Evolutionary conservation across 2,113 vertebrate genomes (phyloP), one percentile per base, ranked within the genome.

Genomic region (Scatophagus argus): DNA sequence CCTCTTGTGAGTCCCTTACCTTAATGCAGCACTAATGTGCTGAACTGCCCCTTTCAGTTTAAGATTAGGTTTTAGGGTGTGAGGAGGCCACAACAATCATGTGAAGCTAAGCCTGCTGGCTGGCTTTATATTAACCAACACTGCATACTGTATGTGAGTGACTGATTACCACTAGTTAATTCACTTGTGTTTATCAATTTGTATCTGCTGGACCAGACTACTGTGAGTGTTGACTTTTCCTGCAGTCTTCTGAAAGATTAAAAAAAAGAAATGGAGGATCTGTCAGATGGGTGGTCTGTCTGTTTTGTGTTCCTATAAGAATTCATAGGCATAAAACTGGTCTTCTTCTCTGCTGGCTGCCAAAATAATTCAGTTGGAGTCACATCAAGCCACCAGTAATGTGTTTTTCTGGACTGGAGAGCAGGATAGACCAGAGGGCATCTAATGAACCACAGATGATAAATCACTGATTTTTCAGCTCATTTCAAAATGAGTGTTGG

Each of bases 401-500:
- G 64, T 76, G 55, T 83, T 87, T 88, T 87, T 70, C 81, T 77
- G 84, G 59, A 66, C 23, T 2, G 11, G 12, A 64, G 79, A 81
- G 49, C 61, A 62, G 51, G 78, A 58, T 66, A 65, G 61, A 80
- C 61, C 61, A 71, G 62, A 83, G 73, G 75, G 54, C 60, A 77
- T 62, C 79, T 83, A 73, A 84, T 84, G 80, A 87, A 79, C 78
- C 83, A 83, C 64, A 84, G 82, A 83, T 56, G 55, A 70, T 69
- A 79, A 79, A 82, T 82, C 27, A 59, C 51, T 43, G 61, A 81
- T 69, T 84, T 74, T 68, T 61, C 63, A 70, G 71, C 63, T 69
- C 59, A 71, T 81, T 84, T 73, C 34, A 61, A 81, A 74, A 65
- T 49, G 41, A 27, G 47, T 14, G 17, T 65, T 67, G 39, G 68